These are phyloP conservation scores for Scomberomorus guttatus DNA, from an alignment of 2,797 vertebrate genomes.

Conservation along the genomic window DNA sequence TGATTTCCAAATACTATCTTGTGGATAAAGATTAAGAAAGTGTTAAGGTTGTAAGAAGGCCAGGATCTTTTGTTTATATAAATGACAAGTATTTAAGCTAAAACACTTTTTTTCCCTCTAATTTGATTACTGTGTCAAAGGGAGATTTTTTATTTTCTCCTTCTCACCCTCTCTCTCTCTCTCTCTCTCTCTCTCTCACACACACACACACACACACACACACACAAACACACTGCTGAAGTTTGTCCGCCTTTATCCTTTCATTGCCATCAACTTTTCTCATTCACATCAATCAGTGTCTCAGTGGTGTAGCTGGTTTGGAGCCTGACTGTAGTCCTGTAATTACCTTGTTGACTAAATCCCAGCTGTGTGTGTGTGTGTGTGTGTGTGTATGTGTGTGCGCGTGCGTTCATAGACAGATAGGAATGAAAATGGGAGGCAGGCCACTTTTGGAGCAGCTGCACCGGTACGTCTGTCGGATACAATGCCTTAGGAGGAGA, in stretches of 20 bases:
- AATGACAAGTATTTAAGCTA: too few relatives aligned
- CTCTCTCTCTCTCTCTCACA: not conserved
- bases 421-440: constrained; percentile 75
- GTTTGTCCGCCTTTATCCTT: constrained; percentile 30
- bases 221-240: constrained; percentile 1
- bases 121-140: too few relatives aligned
- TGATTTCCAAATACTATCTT: too few relatives aligned
- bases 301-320: constrained; percentile 43
- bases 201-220: not conserved
- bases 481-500: constrained; percentile 59
- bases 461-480: constrained; percentile 37
- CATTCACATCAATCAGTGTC: constrained; percentile 63
- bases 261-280: constrained; percentile 48
- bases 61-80: too few relatives aligned
- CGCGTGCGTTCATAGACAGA: constrained; percentile 56
- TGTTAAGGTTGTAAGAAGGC: too few relatives aligned
- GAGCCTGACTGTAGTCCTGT: constrained; percentile 63
- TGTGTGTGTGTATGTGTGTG: constrained; percentile 21
- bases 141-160: too few relatives aligned
- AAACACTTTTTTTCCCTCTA: too few relatives aligned
- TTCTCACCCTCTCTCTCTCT: too few relatives aligned
- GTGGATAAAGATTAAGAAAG: too few relatives aligned
- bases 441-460: constrained; percentile 66
- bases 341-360: constrained; percentile 72
- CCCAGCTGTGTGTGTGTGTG: constrained; percentile 53